A percentile compares a stretch with the other conserved stretches of the same genome.
Evolutionary conservation across 2,797 vertebrate species (phyloP).

Genomic region (Somateria mollissima): DNA sequence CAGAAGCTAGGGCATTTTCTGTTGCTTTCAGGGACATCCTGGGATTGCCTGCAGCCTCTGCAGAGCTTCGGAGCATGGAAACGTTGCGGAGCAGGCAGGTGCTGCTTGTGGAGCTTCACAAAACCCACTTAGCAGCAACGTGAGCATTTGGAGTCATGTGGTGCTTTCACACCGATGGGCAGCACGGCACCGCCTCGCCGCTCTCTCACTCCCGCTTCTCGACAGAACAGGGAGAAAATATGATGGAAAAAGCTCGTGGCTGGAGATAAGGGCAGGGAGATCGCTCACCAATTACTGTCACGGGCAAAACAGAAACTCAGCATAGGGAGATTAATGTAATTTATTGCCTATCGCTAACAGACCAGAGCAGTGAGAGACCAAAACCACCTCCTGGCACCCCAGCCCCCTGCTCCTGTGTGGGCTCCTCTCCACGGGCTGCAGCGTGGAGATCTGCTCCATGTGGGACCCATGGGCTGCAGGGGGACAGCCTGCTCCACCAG

Average conservation of each 20-base stretch:
- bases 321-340: background rate
- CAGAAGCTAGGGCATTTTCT: background rate
- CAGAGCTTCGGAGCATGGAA: background rate
- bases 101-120: background rate
- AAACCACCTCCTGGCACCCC: too few relatives aligned
- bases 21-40: background rate
- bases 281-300: background rate
- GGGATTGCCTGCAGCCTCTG: background rate
- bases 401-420: too few relatives aligned
- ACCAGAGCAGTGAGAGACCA: too few relatives aligned
- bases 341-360: background rate
- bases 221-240: background rate
- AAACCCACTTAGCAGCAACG: background rate
- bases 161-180: too few relatives aligned
- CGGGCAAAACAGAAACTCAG: background rate
- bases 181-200: too few relatives aligned
- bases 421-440: too few relatives aligned
- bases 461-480: too few relatives aligned
- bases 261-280: background rate
- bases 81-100: background rate
- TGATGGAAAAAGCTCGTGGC: background rate
- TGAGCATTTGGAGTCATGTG: background rate
- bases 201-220: background rate
- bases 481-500: too few relatives aligned
- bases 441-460: too few relatives aligned